A percentile compares a stretch with the other conserved stretches of the same genome.
phyloP scores from a whole-genome alignment of 2,797 vertebrate species.

The Sebastolobus altivelis region DNA sequence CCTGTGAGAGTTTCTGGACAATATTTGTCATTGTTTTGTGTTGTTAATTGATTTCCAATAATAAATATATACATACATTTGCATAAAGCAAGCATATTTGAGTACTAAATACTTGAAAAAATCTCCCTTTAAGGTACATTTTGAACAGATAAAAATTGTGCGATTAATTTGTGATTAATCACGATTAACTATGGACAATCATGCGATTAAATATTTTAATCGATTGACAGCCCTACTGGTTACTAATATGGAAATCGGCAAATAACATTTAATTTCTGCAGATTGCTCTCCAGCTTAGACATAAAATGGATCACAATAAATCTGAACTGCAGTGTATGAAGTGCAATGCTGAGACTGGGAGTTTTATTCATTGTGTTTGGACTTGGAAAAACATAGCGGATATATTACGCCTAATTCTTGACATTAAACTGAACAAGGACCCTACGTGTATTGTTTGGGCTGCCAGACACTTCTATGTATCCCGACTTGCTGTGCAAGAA shows the following conservation, averaged over 20 bases:
- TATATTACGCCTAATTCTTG: not conserved
- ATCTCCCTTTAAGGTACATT: no score
- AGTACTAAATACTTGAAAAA: no score
- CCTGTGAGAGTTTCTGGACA: no score
- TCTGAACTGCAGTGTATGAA: not conserved
- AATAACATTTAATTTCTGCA: not conserved
- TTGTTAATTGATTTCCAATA: no score
- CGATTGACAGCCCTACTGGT: no score
- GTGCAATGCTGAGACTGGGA: not conserved
- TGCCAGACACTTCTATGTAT: not conserved
- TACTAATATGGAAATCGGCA: not conserved
- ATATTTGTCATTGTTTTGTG: no score
- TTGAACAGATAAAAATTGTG: no score
- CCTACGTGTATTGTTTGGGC: not conserved
- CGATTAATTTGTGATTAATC: no score
- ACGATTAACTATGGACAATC: no score
- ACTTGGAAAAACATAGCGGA: not conserved
- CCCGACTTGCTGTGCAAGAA: not conserved
- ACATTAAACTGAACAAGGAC: not conserved
- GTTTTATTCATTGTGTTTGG: not conserved
- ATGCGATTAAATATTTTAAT: no score
- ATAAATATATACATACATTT: no score
- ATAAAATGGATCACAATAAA: not conserved
- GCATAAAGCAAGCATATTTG: no score
- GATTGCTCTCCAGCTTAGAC: not conserved